These are phyloP conservation scores for Nixonia krombeini DNA, from an alignment of 1,140 invertebrate genomes.

Conservation along the genomic window DNA sequence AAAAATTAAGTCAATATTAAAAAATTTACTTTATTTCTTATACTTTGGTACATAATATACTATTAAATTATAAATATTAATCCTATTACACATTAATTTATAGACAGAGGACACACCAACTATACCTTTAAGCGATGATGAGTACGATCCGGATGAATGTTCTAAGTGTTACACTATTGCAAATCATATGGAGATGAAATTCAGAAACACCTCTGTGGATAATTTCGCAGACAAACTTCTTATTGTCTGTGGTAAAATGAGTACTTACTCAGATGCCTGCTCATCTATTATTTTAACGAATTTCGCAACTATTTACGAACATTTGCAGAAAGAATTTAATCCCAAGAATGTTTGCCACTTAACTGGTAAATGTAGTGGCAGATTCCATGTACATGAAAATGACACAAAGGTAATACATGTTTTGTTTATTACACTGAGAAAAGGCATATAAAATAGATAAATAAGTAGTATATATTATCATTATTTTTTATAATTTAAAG, in stretches of 20 bases:
- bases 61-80: too few species aligned
- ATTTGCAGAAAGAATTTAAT: slow-evolving; percentile 76
- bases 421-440: background rate
- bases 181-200: slow-evolving; percentile 64
- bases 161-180: slow-evolving; percentile 64
- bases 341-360: slow-evolving; percentile 80
- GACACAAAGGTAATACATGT: slow-evolving; percentile 65
- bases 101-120: slow-evolving; percentile 22
- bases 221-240: slow-evolving; percentile 54
- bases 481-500: slow-evolving; percentile 27
- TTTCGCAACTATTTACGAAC: slow-evolving; percentile 78
- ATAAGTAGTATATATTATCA: background rate
- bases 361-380: slow-evolving; percentile 78
- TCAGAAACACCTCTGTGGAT: slow-evolving; percentile 49
- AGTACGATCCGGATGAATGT: slow-evolving; percentile 63
- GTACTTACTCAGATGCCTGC: slow-evolving; percentile 84
- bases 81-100: slow-evolving; percentile 9
- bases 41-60: too few species aligned
- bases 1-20: too few species aligned
- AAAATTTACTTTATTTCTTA: background rate
- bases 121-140: slow-evolving; percentile 54
- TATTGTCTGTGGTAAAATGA: slow-evolving; percentile 75
- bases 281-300: slow-evolving; percentile 79
- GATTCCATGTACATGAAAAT: slow-evolving; percentile 78
- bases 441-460: background rate